phyloP scores from a whole-genome alignment of 2,888 invertebrate species.

The Sialis fuliginosa region DNA sequence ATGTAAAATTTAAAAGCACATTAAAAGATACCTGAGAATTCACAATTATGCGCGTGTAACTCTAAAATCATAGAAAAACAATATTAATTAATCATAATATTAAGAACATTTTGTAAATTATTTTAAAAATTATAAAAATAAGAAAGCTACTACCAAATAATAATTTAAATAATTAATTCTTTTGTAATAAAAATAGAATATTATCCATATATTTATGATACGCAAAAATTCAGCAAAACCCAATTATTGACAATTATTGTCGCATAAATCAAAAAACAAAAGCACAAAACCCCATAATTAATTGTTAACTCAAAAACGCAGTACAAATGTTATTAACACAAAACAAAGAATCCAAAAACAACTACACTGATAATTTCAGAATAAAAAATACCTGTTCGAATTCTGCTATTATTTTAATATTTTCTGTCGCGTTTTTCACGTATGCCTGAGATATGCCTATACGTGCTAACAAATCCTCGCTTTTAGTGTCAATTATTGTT shows the following conservation, averaged over 20 bases:
- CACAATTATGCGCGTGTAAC: too few species aligned
- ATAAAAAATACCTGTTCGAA: constrained; percentile 25
- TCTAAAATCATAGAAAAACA: too few species aligned
- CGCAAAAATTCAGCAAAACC: too few species aligned
- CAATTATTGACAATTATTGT: not conserved
- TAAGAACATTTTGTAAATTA: too few species aligned
- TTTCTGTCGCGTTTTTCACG: constrained; percentile 23
- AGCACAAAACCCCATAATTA: not conserved
- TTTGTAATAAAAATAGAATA: too few species aligned
- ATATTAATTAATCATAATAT: too few species aligned
- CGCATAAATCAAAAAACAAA: not conserved
- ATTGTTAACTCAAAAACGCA: constrained; percentile 3
- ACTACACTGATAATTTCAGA: constrained; percentile 6
- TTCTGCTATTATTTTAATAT: constrained; percentile 28
- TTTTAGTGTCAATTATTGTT: constrained; percentile 12
- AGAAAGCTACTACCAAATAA: too few species aligned
- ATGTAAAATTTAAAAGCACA: too few species aligned
- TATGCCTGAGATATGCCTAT: constrained; percentile 19
- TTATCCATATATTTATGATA: too few species aligned
- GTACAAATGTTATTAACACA: constrained; percentile 5
- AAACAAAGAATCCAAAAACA: constrained; percentile 12
- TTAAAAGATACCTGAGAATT: too few species aligned
- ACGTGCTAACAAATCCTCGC: not conserved
- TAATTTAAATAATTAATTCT: too few species aligned
- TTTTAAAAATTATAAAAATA: too few species aligned